phyloP scores from a whole-genome alignment of 2,888 invertebrate species.

The Conus canariensis region DNA sequence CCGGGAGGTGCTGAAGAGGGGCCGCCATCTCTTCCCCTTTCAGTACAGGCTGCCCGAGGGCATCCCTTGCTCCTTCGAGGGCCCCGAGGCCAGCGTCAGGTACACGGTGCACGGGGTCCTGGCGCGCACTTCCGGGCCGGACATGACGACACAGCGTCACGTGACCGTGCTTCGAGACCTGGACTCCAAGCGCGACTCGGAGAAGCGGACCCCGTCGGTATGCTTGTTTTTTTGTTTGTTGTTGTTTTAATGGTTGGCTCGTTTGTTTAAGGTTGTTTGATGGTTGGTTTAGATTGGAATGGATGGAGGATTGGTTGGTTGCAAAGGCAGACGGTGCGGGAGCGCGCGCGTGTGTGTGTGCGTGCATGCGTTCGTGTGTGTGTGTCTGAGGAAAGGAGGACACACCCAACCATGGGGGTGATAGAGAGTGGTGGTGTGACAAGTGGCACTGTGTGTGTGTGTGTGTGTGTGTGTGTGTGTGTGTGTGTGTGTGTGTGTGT shows the following conservation, averaged over 20 bases:
- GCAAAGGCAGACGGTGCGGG: no score
- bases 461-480: no score
- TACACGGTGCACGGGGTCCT: slow-evolving; percentile 72
- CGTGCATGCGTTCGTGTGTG: no score
- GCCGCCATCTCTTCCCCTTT: slow-evolving; percentile 74
- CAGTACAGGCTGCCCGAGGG: slow-evolving; percentile 72
- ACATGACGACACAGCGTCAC: slow-evolving; percentile 64
- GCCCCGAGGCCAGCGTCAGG: slow-evolving; percentile 70
- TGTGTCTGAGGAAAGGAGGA: no score
- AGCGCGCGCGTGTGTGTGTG: no score
- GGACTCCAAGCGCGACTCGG: slow-evolving; percentile 56
- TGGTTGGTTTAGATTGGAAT: no score
- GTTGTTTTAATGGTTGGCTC: background rate
- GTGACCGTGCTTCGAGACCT: slow-evolving; percentile 71
- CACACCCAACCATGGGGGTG: no score
- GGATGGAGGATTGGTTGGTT: no score
- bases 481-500: no score
- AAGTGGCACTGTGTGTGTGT: no score
- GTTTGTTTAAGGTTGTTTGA: background rate
- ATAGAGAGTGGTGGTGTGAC: no score
- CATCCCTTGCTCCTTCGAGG: slow-evolving; percentile 74
- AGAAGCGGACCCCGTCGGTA: slow-evolving; percentile 57
- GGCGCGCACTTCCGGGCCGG: slow-evolving; percentile 67
- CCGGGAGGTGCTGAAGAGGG: slow-evolving; percentile 69
- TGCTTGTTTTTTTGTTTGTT: slow-evolving; percentile 6